Conservation (phyloP, 1,140 invertebrate genomes). For the Pomacea maculata region DNA sequence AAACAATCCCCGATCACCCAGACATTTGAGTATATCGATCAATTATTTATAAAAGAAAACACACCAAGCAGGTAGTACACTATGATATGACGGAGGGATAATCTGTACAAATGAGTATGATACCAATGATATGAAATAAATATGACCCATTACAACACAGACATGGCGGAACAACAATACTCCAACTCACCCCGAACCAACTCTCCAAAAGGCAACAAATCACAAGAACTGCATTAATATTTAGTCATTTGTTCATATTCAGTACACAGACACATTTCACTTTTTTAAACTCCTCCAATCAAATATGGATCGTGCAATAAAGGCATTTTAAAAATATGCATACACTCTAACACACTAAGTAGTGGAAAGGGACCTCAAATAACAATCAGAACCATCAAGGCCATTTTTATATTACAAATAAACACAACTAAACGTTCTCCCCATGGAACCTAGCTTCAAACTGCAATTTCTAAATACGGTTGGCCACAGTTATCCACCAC, state of each 20-base stretch:
- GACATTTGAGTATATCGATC: constrained; percentile 18
- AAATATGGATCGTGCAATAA: too few species aligned
- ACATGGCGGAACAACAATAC: background rate
- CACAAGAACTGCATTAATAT: background rate
- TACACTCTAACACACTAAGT: background rate
- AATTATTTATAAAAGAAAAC: background rate
- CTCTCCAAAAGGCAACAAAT: background rate
- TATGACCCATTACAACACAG: constrained; percentile 15
- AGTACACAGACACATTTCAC: background rate
- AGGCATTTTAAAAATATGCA: background rate
- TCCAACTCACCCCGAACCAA: constrained; percentile 6
- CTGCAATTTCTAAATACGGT: background rate
- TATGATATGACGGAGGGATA: constrained; percentile 16
- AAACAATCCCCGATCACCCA: background rate
- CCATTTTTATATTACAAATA: background rate
- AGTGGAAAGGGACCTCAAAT: background rate
- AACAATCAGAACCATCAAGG: background rate
- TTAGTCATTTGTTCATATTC: background rate
- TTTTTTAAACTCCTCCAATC: too few species aligned
- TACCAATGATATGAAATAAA: constrained; percentile 27
- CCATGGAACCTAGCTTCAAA: background rate
- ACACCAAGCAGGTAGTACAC: background rate
- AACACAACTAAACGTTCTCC: background rate
- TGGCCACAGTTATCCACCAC: background rate
- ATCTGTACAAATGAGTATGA: constrained; percentile 25